Evolutionary conservation across 1,140 invertebrate species (phyloP).

Genomic region (Eufriesea mexicana): DNA sequence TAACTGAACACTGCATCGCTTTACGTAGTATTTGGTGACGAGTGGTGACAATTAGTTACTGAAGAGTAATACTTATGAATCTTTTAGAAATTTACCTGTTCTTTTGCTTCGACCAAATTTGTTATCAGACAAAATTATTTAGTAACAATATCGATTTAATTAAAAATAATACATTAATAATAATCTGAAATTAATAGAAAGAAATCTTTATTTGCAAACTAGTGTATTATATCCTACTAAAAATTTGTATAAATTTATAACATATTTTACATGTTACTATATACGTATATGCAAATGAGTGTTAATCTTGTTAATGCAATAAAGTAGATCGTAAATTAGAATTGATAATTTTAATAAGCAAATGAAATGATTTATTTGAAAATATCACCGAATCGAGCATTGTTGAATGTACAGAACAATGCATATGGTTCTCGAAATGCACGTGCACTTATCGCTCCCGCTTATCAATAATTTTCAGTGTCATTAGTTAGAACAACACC

Average conservation of each 20-base stretch:
- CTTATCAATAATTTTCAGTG: slow-evolving; percentile 29
- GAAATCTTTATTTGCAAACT: not conserved
- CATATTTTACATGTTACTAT: not conserved
- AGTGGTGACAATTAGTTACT: slow-evolving; percentile 25
- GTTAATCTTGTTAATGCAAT: not conserved
- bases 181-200: not conserved
- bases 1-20: slow-evolving; percentile 77
- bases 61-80: not conserved
- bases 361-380: not conserved
- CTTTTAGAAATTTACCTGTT: not conserved
- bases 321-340: not conserved
- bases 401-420: not conserved
- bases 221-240: not conserved
- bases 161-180: not conserved
- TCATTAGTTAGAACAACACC: slow-evolving; percentile 7
- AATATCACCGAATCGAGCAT: slow-evolving; percentile 4
- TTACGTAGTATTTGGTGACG: slow-evolving; percentile 40
- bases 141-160: not conserved
- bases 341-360: not conserved
- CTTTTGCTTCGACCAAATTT: too few species aligned
- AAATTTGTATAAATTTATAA: not conserved
- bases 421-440: slow-evolving; percentile 8
- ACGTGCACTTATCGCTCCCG: not conserved
- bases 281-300: not conserved
- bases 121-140: not conserved